phyloP scores from a whole-genome alignment of 35 echinoderm and acorn worm genomes.

The Heliocidaris tuberculata region DNA sequence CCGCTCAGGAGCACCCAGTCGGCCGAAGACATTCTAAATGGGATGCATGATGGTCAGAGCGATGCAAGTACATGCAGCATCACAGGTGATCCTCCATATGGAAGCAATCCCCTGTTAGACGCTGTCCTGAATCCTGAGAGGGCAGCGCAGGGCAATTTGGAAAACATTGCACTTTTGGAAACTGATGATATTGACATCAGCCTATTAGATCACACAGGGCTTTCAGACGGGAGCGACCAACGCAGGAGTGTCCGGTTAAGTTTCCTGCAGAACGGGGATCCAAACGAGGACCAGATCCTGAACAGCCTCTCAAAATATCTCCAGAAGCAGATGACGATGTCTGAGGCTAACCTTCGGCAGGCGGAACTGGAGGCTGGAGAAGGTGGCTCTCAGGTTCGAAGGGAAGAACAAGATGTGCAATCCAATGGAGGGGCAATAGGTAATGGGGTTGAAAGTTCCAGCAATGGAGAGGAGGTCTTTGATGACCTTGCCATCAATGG shows the following conservation, averaged over 20 bases:
- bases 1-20: neutral
- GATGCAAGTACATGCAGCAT: conserved; percentile 19
- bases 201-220: conserved; percentile 37
- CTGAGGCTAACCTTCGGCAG: conserved; percentile 21
- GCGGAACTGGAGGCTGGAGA: neutral
- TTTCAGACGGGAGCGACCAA: conserved; percentile 30
- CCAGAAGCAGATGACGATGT: conserved; percentile 48
- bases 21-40: conserved; percentile 38
- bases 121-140: conserved; percentile 12
- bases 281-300: conserved; percentile 34
- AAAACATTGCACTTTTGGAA: conserved; percentile 30
- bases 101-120: conserved; percentile 32
- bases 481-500: conserved; percentile 12
- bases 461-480: neutral
- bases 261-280: conserved; percentile 34
- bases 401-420: neutral
- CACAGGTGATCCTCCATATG: neutral
- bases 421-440: neutral
- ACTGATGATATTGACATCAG: conserved; percentile 42
- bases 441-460: conserved; percentile 8
- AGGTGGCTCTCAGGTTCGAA: neutral
- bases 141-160: neutral
- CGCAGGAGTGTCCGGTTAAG: conserved; percentile 33
- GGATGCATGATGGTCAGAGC: neutral
- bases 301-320: conserved; percentile 43